These are phyloP conservation scores for Leistus spinibarbis DNA, from an alignment of 2,888 invertebrate species.

Conservation along the genomic window DNA sequence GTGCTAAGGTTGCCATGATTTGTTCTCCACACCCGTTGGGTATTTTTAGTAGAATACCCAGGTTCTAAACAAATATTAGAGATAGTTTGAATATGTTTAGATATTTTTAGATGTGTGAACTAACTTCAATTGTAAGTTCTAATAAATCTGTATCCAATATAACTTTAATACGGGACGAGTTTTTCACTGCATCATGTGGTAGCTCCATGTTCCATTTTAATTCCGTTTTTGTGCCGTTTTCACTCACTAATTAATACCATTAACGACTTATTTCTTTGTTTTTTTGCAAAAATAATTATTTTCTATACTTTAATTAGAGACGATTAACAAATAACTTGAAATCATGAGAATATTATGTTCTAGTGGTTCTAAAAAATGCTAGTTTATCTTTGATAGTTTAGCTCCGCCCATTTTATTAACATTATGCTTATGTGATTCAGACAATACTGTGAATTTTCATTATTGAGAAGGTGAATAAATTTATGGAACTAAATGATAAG, in stretches of 20 bases:
- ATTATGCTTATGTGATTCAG: no score
- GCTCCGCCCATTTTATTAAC: no score
- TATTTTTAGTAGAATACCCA: constrained; percentile 69
- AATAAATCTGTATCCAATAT: constrained; percentile 68
- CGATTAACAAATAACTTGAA: no score
- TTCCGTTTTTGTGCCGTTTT: constrained; percentile 17
- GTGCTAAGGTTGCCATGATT: constrained; percentile 78
- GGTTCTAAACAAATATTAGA: constrained; percentile 57
- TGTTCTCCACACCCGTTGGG: constrained; percentile 84
- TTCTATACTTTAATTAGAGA: no score
- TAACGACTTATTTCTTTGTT: background rate
- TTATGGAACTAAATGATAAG: background rate
- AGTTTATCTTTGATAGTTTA: no score
- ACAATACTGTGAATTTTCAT: no score
- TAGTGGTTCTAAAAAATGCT: no score
- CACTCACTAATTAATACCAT: constrained; percentile 21
- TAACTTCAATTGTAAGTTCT: constrained; percentile 64
- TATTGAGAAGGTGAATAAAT: no score
- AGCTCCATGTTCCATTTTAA: constrained; percentile 58
- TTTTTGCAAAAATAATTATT: no score
- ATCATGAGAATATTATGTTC: no score
- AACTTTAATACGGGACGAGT: constrained; percentile 68
- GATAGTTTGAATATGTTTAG: background rate
- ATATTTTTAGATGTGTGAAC: background rate
- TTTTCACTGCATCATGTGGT: constrained; percentile 63